Evolutionary conservation across 2,113 vertebrate species (phyloP).

Genomic region (Merops nubicus): DNA sequence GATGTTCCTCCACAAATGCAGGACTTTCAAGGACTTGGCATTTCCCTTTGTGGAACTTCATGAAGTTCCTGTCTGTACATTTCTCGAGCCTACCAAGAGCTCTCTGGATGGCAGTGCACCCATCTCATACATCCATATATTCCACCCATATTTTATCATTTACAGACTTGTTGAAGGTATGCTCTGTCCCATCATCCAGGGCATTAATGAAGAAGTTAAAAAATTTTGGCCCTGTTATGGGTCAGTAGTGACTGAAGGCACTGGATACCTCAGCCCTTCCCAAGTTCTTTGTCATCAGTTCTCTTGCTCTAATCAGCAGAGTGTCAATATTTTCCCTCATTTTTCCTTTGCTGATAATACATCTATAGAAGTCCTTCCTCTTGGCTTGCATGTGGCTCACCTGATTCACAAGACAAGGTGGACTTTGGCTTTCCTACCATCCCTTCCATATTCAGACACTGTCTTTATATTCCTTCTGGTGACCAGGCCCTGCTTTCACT

Average conservation of each 20-base stretch:
- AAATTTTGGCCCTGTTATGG: not conserved
- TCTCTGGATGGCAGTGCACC: too few species aligned
- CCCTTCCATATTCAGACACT: accelerated
- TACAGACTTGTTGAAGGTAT: not conserved
- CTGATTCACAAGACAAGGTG: not conserved
- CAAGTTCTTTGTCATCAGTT: not conserved
- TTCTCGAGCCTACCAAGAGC: too few species aligned
- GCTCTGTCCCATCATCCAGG: not conserved
- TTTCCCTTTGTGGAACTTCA: not conserved
- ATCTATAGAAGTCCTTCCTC: not conserved
- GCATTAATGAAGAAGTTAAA: not conserved
- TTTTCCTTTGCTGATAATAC: not conserved
- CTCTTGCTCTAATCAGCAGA: not conserved
- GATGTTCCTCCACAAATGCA: not conserved
- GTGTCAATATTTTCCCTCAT: not conserved
- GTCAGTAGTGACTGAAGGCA: not conserved
- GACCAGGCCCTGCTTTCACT: not conserved
- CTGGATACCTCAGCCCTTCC: not conserved
- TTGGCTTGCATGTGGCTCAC: not conserved
- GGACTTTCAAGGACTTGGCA: not conserved
- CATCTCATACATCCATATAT: too few species aligned
- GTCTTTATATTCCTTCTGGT: not conserved
- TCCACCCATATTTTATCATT: not conserved
- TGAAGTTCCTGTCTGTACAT: too few species aligned
- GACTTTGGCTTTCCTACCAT: not conserved